These are phyloP conservation scores for Drosophila setosimentum DNA, from an alignment of 2,888 invertebrate species.

Conservation along the genomic window DNA sequence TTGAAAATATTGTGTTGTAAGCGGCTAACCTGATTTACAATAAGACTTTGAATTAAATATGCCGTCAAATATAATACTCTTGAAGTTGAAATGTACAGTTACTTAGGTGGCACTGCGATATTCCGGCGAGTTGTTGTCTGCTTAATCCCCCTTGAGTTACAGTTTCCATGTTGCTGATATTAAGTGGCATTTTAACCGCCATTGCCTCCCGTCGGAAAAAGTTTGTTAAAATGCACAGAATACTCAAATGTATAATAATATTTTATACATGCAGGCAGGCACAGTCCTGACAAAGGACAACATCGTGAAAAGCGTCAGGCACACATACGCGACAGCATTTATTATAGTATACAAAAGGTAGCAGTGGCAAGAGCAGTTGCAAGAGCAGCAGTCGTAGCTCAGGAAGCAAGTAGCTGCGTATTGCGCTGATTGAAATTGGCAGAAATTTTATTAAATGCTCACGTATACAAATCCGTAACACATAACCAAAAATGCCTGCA, in stretches of 20 bases:
- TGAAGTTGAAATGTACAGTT: constrained; percentile 12
- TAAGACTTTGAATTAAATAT: constrained; percentile 21
- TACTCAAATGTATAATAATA: constrained; percentile 45
- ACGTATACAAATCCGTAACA: constrained; percentile 81
- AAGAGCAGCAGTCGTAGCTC: constrained; percentile 5
- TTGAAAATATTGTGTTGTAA: constrained; percentile 54
- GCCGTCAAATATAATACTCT: constrained; percentile 21
- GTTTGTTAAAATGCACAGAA: constrained; percentile 59
- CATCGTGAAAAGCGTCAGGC: constrained; percentile 7
- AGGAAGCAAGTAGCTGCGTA: constrained; percentile 21
- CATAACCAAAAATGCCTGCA: constrained; percentile 78
- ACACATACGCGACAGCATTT: constrained; percentile 32
- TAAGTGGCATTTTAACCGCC: constrained; percentile 38
- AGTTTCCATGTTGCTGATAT: constrained; percentile 42
- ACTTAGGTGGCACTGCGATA: constrained; percentile 3
- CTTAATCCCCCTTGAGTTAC: constrained; percentile 32
- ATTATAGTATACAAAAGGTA: constrained; percentile 51
- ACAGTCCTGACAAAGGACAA: constrained; percentile 39
- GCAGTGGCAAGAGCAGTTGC: not conserved
- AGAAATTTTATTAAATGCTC: constrained; percentile 81
- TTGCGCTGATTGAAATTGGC: constrained; percentile 67
- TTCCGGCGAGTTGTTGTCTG: constrained; percentile 12
- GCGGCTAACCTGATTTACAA: constrained; percentile 25
- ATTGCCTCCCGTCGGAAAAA: not conserved
- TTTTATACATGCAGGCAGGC: constrained; percentile 32